Conservation (phyloP, 2,113 vertebrate species). For the Callospermophilus lateralis region DNA sequence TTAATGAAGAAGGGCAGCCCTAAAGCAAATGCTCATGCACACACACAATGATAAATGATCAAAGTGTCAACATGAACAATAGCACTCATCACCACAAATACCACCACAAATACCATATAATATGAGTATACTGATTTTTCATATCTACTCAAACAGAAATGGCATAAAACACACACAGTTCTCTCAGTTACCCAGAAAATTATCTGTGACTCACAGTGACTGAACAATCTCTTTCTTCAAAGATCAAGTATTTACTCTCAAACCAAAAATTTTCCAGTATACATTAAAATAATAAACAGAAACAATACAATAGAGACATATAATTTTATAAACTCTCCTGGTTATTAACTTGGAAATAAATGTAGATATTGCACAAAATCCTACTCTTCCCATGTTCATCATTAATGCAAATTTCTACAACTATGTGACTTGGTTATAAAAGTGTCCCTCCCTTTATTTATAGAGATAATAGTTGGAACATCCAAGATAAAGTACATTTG, state of each 20-base stretch:
- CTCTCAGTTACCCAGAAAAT: not conserved
- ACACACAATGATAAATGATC: not conserved
- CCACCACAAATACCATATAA: not conserved
- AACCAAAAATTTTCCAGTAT: not conserved
- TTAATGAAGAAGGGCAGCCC: not conserved
- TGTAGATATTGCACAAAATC: not conserved
- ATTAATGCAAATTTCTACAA: not conserved
- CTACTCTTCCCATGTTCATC: not conserved
- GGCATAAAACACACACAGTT: not conserved
- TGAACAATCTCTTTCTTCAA: not conserved
- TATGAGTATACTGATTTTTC: not conserved
- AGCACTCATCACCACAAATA: not conserved
- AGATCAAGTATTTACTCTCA: not conserved
- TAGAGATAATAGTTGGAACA: not conserved
- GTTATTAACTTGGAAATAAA: slow-evolving; percentile 8
- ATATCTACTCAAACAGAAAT: not conserved
- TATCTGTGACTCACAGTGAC: not conserved
- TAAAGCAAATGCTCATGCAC: not conserved
- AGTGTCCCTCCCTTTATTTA: not conserved
- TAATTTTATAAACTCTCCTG: not conserved
- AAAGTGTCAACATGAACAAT: not conserved
- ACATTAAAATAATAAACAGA: not conserved
- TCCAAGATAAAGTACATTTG: not conserved
- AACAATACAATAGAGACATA: not conserved
- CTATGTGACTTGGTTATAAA: not conserved